Evolutionary conservation across 2,888 invertebrate genomes (phyloP).

Genomic region (Drepanosiphum platanoidis): DNA sequence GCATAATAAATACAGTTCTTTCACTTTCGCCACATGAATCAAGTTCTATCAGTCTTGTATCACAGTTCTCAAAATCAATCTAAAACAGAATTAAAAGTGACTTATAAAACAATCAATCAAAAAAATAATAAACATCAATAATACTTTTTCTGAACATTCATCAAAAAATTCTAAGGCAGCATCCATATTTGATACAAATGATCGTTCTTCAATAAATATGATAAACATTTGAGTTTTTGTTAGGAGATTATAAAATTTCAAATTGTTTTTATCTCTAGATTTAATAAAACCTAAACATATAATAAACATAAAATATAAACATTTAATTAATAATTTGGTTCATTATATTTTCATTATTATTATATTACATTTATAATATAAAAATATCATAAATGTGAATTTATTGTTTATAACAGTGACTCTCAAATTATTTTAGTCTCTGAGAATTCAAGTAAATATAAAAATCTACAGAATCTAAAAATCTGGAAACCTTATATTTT

Average conservation of each 20-base stretch:
- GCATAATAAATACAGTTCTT: slow-evolving; percentile 92
- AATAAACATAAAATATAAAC: neutral
- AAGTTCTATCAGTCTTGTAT: slow-evolving; percentile 79
- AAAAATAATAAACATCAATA: slow-evolving; percentile 65
- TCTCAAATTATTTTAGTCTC: too few relatives aligned
- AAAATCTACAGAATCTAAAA: too few relatives aligned
- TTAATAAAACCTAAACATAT: slow-evolving; percentile 75
- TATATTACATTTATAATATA: too few relatives aligned
- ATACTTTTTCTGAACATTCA: slow-evolving; percentile 88
- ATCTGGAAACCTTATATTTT: too few relatives aligned
- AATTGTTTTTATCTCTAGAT: slow-evolving; percentile 88
- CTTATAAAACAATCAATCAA: neutral
- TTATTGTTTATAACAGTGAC: too few relatives aligned
- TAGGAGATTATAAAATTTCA: slow-evolving; percentile 87
- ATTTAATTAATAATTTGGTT: too few relatives aligned
- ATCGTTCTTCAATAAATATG: slow-evolving; percentile 97
- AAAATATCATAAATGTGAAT: too few relatives aligned
- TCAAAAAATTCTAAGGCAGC: slow-evolving; percentile 96
- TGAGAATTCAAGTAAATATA: too few relatives aligned
- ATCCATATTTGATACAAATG: slow-evolving; percentile 98
- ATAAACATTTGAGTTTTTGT: slow-evolving; percentile 98
- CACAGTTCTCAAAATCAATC: slow-evolving; percentile 70
- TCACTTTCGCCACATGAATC: slow-evolving; percentile 85
- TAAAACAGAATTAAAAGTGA: slow-evolving; percentile 61
- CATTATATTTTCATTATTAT: neutral